Evolutionary conservation across 2,888 invertebrate genomes (phyloP).

Genomic region (Fragum whitleyi): DNA sequence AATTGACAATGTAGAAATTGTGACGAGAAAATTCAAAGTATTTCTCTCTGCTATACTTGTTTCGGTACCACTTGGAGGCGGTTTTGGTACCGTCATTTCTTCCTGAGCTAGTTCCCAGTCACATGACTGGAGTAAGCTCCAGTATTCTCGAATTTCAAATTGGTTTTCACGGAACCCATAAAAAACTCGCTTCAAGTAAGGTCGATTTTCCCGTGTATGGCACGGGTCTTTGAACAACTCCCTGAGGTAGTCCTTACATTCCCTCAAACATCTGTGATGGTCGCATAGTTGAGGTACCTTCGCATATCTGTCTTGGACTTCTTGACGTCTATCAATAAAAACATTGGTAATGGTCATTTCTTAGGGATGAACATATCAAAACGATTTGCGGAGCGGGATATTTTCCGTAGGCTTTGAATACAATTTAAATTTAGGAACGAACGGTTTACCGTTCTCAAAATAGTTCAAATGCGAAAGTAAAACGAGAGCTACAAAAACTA

Average conservation of each 20-base stretch:
- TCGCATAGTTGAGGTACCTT: background rate
- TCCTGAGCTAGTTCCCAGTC: background rate
- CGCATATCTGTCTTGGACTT: background rate
- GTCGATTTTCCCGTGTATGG: constrained; percentile 2
- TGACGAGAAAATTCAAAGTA: background rate
- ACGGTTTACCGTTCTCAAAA: too few relatives aligned
- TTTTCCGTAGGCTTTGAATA: too few relatives aligned
- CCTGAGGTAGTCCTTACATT: constrained; percentile 8
- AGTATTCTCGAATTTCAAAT: background rate
- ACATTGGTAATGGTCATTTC: too few relatives aligned
- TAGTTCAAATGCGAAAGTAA: too few relatives aligned
- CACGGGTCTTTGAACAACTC: constrained; percentile 2
- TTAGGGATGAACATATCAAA: too few relatives aligned
- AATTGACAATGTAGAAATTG: too few relatives aligned
- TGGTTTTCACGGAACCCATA: background rate
- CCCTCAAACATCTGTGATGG: background rate
- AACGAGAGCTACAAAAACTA: too few relatives aligned
- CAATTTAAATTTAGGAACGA: too few relatives aligned
- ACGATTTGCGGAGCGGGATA: too few relatives aligned
- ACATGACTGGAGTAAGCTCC: constrained; percentile 6
- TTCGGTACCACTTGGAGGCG: background rate
- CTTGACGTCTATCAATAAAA: background rate
- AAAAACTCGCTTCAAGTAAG: background rate
- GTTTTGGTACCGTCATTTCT: background rate
- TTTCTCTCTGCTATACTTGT: background rate